Evolutionary conservation across 2,797 vertebrate genomes (phyloP), one percentile per base, ranked within the genome.

Genomic region (Oryzias dopingdopingensis): DNA sequence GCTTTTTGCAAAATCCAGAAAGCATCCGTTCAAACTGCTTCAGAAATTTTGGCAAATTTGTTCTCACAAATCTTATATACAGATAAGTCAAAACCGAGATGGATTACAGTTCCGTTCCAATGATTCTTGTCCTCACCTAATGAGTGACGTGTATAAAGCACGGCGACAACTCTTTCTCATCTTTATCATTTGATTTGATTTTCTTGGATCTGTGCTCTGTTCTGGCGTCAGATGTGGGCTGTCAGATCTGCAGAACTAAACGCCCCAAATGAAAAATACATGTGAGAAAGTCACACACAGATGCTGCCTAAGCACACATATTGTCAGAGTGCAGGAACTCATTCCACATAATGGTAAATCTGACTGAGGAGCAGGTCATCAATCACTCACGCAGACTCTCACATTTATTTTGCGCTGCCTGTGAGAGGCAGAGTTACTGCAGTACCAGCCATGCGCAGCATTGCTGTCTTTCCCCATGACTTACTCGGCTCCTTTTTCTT

Each of bases 11-110:
- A 52, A 48, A 63, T 18, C 18, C 1, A 49, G 51, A 45, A 57
- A 65, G 48, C 52, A 5, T 16, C 53, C 37, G 59, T 52, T n/a
- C 44, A 55, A 41, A 55, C 23, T 10, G 32, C 65, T 57, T 52
- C 43, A 16, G 86, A 75, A 75, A 67, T 73, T 79, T 72, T 84
- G 83, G 86, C 76, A 79, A 69, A 67, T 76, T 56, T 67, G 66
- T 76, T 74, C 74, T 65, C 62, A 77, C 44, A 46, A 73, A 75
- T 66, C 60, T 61, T 37, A 59, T 67, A 62, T n/a, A n/a, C 52
- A 29, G 65, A 71, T 62, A 61, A 77, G 69, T 17, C 7, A 5
- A 56, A 17, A 54, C 70, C 67, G 62, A 70, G 72, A 64, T 68
- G 67, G 45, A 54, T 22, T 37, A 43, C 52, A 56, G 47, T 67